A percentile compares a stretch with the other conserved stretches of the same genome.
phyloP scores from a whole-genome alignment of 2,113 vertebrate species.

The Pteronura brasiliensis region DNA sequence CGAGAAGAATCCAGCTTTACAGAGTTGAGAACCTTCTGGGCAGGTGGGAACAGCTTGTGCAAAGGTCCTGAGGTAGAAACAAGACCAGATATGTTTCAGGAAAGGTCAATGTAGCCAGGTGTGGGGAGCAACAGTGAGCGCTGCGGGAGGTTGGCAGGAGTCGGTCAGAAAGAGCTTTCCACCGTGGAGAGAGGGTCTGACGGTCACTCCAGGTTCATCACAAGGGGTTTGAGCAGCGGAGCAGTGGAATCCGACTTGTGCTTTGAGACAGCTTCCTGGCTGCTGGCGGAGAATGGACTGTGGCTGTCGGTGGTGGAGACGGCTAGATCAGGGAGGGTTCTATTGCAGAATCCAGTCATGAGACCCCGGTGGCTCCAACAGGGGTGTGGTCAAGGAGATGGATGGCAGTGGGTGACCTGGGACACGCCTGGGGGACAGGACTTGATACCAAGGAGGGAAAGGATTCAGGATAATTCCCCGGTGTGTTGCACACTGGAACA shows the following conservation, averaged over 20 bases:
- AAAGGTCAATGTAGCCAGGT: not conserved
- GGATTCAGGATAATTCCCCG: not conserved
- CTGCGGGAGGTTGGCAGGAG: too few species aligned
- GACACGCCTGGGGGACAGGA: not conserved
- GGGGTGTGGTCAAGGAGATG: not conserved
- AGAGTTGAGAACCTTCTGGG: not conserved
- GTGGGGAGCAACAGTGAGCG: not conserved
- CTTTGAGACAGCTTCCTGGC: not conserved
- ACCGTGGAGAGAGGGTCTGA: not conserved
- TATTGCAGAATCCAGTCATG: not conserved
- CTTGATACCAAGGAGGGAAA: not conserved
- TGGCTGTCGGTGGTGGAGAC: not conserved
- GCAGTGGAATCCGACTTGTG: not conserved
- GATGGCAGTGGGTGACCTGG: not conserved
- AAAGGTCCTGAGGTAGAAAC: not conserved
- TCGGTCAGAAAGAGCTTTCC: not conserved
- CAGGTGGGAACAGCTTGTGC: not conserved
- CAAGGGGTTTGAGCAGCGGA: too few species aligned
- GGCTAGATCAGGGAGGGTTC: not conserved
- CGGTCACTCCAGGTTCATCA: too few species aligned
- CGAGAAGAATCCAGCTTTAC: not conserved
- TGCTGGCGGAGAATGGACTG: not conserved
- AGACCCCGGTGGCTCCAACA: not conserved
- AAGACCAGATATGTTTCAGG: not conserved
- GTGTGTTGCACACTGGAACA: fast-evolving